Base-by-base conservation (phyloP, 2,113 vertebrate genomes). In the Apteryx owenii region DNA sequence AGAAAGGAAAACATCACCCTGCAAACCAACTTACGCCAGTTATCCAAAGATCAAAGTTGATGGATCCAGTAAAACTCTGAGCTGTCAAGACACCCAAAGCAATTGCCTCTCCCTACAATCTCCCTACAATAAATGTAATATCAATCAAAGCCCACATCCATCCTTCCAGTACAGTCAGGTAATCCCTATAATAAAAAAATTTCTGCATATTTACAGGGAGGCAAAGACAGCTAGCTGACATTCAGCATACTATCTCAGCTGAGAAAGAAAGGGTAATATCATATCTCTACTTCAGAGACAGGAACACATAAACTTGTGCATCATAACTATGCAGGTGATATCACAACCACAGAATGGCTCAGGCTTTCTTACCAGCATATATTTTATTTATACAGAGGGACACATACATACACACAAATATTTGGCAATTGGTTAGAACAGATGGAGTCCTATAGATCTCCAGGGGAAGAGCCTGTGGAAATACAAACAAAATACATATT, bases 391-490 rank as follows among this genome's bases (percentile, higher is more conserved):
- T 87, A 71, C 33, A 71, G 12, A 73, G 36, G 38, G 58, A 18
- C 22, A 38, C 53, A 33, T 12, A 70, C 22, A 46, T 33, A 58
- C 4, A 82, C 79, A 25, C 26, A 65, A 94, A 40, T 85, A 80
- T 66, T 93, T 94, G 89, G 71, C 95, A 96, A 58, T 44, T 96
- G 93, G 85, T 85, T 93, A 33, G 58, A 94, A 70, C 95, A 97
- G 96, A 96, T 91, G 88, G 79, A 88, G 22, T 88, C 85, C 68
- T 93, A 60, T 36, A 83, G 56, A 86, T 86, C 90, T 94, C 77
- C 68, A 85, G 61, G 64, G 91, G 33, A 78, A 96, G 60, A 70
- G 60, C 40, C 80, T 92, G 79, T 93, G 56, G 88, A 94, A 96
- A 81, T 60, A 86, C 1, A 88, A 60, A 71, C 18, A 42, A 95